Evolutionary conservation across 2,888 invertebrate species (phyloP), one percentile per base, ranked within the genome.

Genomic region (Pyrrhia umbra): DNA sequence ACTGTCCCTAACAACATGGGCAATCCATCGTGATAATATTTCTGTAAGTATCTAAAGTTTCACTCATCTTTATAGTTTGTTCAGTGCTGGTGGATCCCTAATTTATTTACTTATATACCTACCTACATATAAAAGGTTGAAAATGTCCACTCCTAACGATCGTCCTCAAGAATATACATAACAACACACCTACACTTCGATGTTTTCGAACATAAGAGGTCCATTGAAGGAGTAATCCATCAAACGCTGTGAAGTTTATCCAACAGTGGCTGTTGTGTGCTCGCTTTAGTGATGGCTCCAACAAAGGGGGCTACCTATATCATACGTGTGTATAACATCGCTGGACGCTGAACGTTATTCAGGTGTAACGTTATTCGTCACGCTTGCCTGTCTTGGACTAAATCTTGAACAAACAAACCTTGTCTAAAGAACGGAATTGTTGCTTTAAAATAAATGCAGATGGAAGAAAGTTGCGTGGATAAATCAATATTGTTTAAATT

Each of bases 181-280:
- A 27, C 30, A 34, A 39, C 21, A 47, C n/a, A 46, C 18, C 9
- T 27, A 42, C 50, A 40, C 25, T 55, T 15, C 6, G 34, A 42
- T 39, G 45, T 42, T 55, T 55, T 47, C 30, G 6, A 25, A 59
- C 54, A 39, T 30, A 55, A 54, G 54, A 67, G 73, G 67, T 67
- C 30, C 37, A 42, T 73, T 55, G 59, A 67, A 59, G 55, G 27
- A 50, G 67, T 58, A 72, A 69, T 73, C 67, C 67, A 69, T 69
- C 69, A 69, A 73, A 69, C 30, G 73, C 54, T 10, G 43, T 58
- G 58, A 73, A 66, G 58, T 73, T 73, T 51, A 73, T 67, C 59
- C 55, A 59, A 34, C 69, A 51, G 16, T 23, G 59, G 46, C 40
- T 59, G 67, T 73, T 70, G 69, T 73, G 58, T 66, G 43, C 54